Evolutionary conservation across 2,797 vertebrate genomes (phyloP).

Genomic region (Pseudocheirus occidentalis): DNA sequence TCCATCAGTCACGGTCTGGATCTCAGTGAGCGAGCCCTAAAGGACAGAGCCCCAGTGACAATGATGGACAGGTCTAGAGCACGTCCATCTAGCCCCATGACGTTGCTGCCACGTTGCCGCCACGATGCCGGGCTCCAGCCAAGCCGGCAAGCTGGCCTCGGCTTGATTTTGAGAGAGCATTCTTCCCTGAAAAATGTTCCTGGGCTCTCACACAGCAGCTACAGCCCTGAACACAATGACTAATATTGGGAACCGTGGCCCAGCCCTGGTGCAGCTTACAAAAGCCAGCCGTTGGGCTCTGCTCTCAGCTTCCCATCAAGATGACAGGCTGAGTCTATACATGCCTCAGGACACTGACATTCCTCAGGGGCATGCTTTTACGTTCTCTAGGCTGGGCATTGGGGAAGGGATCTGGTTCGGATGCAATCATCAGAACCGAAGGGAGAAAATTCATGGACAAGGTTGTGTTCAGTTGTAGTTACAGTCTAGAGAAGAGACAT

Average conservation of each 20-base stretch:
- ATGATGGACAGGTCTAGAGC: neutral
- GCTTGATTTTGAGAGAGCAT: conserved; percentile 29
- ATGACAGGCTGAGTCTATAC: conserved; percentile 69
- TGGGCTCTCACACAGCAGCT: conserved; percentile 52
- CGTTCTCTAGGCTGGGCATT: conserved; percentile 67
- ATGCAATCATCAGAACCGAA: conserved; percentile 62
- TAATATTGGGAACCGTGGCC: conserved; percentile 46
- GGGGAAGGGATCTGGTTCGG: conserved; percentile 68
- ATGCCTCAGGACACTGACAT: conserved; percentile 69
- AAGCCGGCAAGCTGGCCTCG: neutral
- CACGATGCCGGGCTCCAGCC: neutral
- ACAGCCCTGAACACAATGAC: conserved; percentile 51
- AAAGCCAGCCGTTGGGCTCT: neutral
- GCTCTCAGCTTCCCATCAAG: conserved; percentile 68
- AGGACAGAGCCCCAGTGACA: neutral
- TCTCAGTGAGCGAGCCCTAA: neutral
- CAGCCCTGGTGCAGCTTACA: neutral
- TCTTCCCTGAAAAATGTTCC: conserved; percentile 59
- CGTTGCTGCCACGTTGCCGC: neutral
- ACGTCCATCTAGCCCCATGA: neutral
- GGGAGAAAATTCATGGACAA: conserved; percentile 13
- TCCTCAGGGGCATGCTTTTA: conserved; percentile 63
- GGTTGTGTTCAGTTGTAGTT: conserved; percentile 4
- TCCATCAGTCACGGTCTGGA: neutral
- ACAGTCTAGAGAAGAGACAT: conserved; percentile 9